A percentile compares a stretch with the other conserved stretches of the same genome.
These are phyloP conservation scores for Vesta saturnalis DNA, from an alignment of 2,888 invertebrate genomes.

Conservation along the genomic window DNA sequence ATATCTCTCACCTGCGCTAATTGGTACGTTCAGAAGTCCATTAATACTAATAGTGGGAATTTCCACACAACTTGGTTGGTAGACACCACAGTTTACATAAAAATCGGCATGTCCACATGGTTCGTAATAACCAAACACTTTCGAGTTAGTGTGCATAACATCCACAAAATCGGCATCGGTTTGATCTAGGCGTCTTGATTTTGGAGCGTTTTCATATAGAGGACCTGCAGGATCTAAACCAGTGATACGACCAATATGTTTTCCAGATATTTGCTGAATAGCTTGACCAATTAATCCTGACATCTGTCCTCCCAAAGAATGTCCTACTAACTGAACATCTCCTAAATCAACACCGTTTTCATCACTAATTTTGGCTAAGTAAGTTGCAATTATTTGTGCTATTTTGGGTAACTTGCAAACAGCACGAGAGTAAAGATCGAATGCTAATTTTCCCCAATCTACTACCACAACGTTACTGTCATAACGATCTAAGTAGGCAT, in stretches of 20 bases:
- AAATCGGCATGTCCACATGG: constrained; percentile 7
- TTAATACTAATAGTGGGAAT: neutral
- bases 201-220: neutral
- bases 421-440: constrained; percentile 21
- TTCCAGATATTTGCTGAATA: neutral
- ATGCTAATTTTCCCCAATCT: constrained; percentile 24
- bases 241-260: constrained; percentile 21
- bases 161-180: neutral
- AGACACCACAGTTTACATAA: constrained; percentile 6
- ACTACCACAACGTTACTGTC: constrained; percentile 25
- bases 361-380: neutral
- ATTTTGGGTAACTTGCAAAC: constrained; percentile 24
- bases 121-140: neutral
- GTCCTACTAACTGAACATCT: neutral
- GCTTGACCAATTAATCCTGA: constrained; percentile 7
- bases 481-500: constrained; percentile 5
- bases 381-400: neutral
- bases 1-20: neutral
- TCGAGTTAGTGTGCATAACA: constrained; percentile 4
- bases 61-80: neutral
- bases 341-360: neutral
- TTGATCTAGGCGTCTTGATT: neutral
- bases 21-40: neutral
- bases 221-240: constrained; percentile 1
- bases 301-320: constrained; percentile 10